Percentiles rank a stretch among this genome's conserved stretches.
phyloP scores from a whole-genome alignment of 2,113 vertebrate species.

The Zosterops hypoxanthus region DNA sequence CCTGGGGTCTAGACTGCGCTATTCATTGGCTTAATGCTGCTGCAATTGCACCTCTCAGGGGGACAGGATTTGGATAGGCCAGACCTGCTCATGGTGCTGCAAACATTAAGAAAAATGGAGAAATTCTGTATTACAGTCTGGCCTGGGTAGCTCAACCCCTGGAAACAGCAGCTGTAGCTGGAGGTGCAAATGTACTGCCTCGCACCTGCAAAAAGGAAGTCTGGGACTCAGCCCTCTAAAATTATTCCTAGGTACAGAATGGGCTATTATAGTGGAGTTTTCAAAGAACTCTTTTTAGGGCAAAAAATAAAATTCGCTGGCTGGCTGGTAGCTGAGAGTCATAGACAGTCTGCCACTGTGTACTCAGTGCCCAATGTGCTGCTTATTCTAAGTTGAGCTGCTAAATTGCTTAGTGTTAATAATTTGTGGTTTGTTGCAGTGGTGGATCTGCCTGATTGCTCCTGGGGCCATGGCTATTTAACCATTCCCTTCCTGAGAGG shows the following conservation, averaged over 20 bases:
- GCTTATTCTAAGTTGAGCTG: slow-evolving; percentile 63
- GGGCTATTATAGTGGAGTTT: slow-evolving; percentile 50
- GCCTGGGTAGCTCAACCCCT: not conserved
- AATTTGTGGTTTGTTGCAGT: slow-evolving; percentile 54
- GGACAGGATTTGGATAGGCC: not conserved
- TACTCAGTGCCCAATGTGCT: slow-evolving; percentile 63
- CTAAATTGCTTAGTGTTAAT: slow-evolving; percentile 65
- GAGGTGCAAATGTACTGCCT: not conserved
- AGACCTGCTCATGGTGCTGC: not conserved
- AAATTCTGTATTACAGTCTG: not conserved
- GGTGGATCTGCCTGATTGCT: not conserved
- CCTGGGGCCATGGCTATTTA: not conserved
- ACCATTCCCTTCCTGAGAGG: not conserved
- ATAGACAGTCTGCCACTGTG: slow-evolving; percentile 70
- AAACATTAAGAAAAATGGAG: not conserved
- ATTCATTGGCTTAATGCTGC: not conserved
- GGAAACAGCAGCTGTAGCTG: not conserved
- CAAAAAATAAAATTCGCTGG: slow-evolving; percentile 60
- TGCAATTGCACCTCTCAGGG: not conserved
- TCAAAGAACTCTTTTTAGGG: slow-evolving; percentile 66
- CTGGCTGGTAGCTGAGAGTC: slow-evolving; percentile 59
- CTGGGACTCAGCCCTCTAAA: slow-evolving; percentile 43
- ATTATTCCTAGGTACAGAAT: slow-evolving; percentile 52
- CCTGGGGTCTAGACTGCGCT: not conserved
- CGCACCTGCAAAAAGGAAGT: slow-evolving; percentile 33